Percentiles rank a stretch among this genome's conserved stretches.
These are phyloP conservation scores for Bombus ignitus DNA, from an alignment of 1,140 invertebrate species.

Conservation along the genomic window DNA sequence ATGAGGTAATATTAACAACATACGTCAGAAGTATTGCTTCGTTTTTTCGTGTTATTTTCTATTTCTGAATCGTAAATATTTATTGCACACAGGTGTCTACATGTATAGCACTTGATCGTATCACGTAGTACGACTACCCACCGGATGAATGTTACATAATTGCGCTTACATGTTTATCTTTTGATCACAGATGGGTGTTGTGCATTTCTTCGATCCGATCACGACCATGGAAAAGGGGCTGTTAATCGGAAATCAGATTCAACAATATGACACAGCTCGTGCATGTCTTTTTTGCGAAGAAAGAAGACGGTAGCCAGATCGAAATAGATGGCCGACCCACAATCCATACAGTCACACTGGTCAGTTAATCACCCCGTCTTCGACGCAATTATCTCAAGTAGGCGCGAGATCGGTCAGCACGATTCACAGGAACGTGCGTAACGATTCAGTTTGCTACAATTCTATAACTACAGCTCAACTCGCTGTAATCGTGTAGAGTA, in stretches of 20 bases:
- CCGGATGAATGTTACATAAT: background rate
- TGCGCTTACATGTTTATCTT: background rate
- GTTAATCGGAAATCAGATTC: slow-evolving; percentile 21
- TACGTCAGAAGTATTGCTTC: background rate
- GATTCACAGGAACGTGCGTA: slow-evolving; percentile 64
- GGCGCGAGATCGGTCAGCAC: slow-evolving; percentile 72
- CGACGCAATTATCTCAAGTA: slow-evolving; percentile 79
- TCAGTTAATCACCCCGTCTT: slow-evolving; percentile 77
- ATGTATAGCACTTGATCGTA: background rate
- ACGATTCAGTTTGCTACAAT: slow-evolving; percentile 63
- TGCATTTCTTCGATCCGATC: background rate
- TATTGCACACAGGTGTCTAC: slow-evolving; percentile 13
- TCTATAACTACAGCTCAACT: slow-evolving; percentile 42
- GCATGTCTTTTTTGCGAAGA: slow-evolving; percentile 48
- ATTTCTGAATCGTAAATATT: background rate
- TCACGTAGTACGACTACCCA: background rate
- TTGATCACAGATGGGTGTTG: background rate
- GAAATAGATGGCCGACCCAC: slow-evolving; percentile 75
- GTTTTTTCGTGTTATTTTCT: background rate
- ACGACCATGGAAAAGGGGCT: too few species aligned
- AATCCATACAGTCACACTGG: slow-evolving; percentile 64
- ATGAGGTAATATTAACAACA: background rate
- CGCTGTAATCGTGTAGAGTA: background rate
- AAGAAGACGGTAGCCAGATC: slow-evolving; percentile 69
- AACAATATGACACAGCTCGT: slow-evolving; percentile 1